These are phyloP conservation scores for Vombatus ursinus DNA, from an alignment of 2,113 vertebrate species.

Conservation along the genomic window DNA sequence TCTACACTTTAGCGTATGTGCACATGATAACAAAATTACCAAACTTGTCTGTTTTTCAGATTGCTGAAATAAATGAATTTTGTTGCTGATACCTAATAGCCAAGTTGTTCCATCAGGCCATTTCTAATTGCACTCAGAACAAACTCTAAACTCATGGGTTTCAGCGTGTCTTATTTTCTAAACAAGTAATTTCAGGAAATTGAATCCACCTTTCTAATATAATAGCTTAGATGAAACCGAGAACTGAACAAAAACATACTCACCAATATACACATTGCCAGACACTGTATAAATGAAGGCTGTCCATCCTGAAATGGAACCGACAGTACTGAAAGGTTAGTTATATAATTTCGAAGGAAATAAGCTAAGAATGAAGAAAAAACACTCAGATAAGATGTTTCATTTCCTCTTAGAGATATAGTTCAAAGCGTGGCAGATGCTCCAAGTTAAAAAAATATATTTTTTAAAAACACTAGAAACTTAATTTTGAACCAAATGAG, in stretches of 20 bases:
- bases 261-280: slow-evolving; percentile 81
- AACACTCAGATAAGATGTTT: slow-evolving; percentile 11
- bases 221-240: slow-evolving; percentile 8
- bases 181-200: slow-evolving; percentile 4
- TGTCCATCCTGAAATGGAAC: slow-evolving; percentile 82
- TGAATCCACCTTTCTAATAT: slow-evolving; percentile 38
- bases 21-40: background rate
- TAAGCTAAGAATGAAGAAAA: background rate
- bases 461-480: background rate
- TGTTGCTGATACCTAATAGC: slow-evolving; percentile 35
- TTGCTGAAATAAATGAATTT: slow-evolving; percentile 49
- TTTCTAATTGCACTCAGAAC: slow-evolving; percentile 12
- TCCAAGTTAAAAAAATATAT: background rate
- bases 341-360: slow-evolving; percentile 29
- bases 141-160: slow-evolving; percentile 58
- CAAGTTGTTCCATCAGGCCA: slow-evolving; percentile 6
- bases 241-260: slow-evolving; percentile 19
- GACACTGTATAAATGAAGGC: slow-evolving; percentile 86
- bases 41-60: slow-evolving; percentile 20
- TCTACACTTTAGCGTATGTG: background rate
- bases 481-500: background rate
- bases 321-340: slow-evolving; percentile 47
- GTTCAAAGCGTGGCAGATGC: slow-evolving; percentile 40
- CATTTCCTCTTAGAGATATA: slow-evolving; percentile 31
- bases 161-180: slow-evolving; percentile 31